A percentile compares a stretch with the other conserved stretches of the same genome.
phyloP scores from a whole-genome alignment of 1,140 invertebrate genomes.

The Penaeus japonicus region DNA sequence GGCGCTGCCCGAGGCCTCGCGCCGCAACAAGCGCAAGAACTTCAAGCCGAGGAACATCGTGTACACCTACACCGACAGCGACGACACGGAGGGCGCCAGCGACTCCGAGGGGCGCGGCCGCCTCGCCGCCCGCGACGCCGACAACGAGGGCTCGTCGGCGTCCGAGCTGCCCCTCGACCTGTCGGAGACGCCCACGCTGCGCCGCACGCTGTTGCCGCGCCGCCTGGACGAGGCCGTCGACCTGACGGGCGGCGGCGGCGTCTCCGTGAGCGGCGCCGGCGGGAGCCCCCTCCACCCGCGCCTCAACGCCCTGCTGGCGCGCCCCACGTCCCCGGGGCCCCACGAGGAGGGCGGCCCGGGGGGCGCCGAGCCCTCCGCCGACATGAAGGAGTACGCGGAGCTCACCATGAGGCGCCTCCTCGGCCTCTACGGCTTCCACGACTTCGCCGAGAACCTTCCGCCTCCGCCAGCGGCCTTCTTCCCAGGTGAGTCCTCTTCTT shows the following conservation, averaged over 20 bases:
- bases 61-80: constrained; percentile 66
- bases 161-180: constrained; percentile 61
- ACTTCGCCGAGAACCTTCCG: constrained; percentile 66
- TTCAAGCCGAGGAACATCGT: constrained; percentile 73
- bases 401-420: constrained; percentile 79
- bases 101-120: constrained; percentile 52
- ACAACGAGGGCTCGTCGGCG: constrained; percentile 27
- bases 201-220: constrained; percentile 45
- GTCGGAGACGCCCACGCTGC: constrained; percentile 62
- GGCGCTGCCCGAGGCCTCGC: constrained; percentile 11
- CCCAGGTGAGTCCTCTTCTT: constrained; percentile 62
- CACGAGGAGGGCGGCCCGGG: constrained; percentile 46
- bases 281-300: constrained; percentile 25
- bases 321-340: constrained; percentile 53
- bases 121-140: constrained; percentile 61
- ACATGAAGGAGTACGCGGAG: constrained; percentile 76
- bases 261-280: constrained; percentile 59
- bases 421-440: constrained; percentile 74
- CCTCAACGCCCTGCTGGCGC: constrained; percentile 37
- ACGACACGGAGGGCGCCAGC: constrained; percentile 64
- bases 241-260: constrained; percentile 63
- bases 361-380: constrained; percentile 60
- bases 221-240: constrained; percentile 60
- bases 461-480: constrained; percentile 66
- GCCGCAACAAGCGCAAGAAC: constrained; percentile 73